These are phyloP conservation scores for Marmota monax DNA, from an alignment of 2,113 vertebrate genomes.

Conservation along the genomic window DNA sequence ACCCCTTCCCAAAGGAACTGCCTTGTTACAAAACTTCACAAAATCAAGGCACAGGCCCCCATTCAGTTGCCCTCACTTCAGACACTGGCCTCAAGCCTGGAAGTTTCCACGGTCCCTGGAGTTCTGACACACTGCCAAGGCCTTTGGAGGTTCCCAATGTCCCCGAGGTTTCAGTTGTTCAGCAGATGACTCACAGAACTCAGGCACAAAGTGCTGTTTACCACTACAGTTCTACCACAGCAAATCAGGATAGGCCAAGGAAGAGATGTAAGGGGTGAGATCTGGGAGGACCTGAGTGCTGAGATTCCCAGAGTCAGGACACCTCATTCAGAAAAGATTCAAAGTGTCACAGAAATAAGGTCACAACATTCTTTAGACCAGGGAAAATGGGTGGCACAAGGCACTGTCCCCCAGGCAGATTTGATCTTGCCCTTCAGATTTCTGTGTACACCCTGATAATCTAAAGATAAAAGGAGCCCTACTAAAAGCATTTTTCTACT, in stretches of 20 bases:
- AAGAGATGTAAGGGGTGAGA: neutral
- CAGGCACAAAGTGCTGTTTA: neutral
- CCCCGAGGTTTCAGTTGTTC: neutral
- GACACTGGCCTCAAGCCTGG: too few relatives aligned
- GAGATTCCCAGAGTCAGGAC: neutral
- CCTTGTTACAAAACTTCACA: neutral
- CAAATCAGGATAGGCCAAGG: neutral
- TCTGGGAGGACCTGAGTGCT: neutral
- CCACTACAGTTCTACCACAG: neutral
- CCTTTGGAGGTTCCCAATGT: neutral
- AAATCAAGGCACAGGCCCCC: neutral
- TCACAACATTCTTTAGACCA: neutral
- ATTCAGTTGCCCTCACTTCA: neutral
- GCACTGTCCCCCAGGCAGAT: neutral
- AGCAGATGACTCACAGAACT: neutral
- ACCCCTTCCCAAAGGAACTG: too few relatives aligned
- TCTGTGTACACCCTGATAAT: neutral
- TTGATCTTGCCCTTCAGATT: neutral
- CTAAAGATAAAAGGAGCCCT: neutral
- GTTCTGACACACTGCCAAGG: neutral
- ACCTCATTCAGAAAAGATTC: neutral
- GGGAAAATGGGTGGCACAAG: neutral
- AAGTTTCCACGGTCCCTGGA: neutral
- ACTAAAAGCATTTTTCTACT: neutral
- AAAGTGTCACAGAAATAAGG: neutral